Conservation (phyloP, 2,797 vertebrate species). For the Erithacus rubecula region DNA sequence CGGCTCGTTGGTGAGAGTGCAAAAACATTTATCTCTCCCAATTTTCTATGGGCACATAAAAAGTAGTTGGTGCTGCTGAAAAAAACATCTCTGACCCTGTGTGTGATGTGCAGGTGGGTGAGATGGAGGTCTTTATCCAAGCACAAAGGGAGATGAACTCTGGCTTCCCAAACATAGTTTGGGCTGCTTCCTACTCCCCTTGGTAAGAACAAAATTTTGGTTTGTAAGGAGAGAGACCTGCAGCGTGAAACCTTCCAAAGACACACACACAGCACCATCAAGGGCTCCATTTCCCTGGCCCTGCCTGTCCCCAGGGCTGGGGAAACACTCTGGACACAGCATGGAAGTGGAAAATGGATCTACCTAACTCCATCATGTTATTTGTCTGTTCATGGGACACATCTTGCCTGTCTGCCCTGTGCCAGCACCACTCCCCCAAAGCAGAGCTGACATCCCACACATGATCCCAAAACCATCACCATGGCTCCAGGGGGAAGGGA, state of each 20-base stretch:
- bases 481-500: background rate
- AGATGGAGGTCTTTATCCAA: background rate
- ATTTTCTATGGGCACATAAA: background rate
- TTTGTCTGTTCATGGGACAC: background rate
- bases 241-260: background rate
- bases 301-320: background rate
- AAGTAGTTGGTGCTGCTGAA: background rate
- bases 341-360: background rate
- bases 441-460: background rate
- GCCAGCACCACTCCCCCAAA: background rate
- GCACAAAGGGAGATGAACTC: background rate
- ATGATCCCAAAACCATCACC: background rate
- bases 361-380: fast-evolving
- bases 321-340: fast-evolving
- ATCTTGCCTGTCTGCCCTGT: fast-evolving
- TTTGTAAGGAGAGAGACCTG: background rate
- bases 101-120: background rate
- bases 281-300: background rate
- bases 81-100: background rate
- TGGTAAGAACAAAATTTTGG: background rate
- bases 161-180: background rate
- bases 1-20: conserved; percentile 23
- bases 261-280: background rate
- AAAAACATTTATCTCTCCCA: background rate
- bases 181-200: background rate